Conservation (phyloP, 2,888 invertebrate species). For the Drymonia ruficornis region DNA sequence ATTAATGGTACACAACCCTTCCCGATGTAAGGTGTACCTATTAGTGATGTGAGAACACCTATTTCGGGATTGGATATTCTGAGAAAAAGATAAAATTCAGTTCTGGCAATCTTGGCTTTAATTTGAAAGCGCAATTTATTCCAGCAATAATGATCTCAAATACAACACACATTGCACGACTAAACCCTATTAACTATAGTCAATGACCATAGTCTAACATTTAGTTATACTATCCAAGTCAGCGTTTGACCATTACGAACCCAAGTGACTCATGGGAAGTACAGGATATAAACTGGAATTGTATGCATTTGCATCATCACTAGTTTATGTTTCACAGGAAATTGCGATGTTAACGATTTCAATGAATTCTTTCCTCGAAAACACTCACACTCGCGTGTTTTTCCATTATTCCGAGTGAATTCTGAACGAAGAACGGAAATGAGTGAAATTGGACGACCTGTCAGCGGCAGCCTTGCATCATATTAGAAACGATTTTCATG, state of each 20-base stretch:
- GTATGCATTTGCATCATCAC: too few species aligned
- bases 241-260: too few species aligned
- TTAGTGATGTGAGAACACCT: slow-evolving; percentile 7
- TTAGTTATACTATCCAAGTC: too few species aligned
- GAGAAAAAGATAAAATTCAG: neutral
- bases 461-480: slow-evolving; percentile 14
- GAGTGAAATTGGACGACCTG: slow-evolving; percentile 11
- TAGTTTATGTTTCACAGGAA: neutral
- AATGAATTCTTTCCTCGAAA: slow-evolving; percentile 7
- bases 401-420: neutral
- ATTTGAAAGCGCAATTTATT: too few species aligned
- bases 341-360: slow-evolving; percentile 10
- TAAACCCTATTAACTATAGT: too few species aligned
- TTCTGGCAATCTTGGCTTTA: neutral
- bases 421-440: slow-evolving; percentile 5
- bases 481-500: slow-evolving; percentile 14
- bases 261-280: too few species aligned
- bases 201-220: too few species aligned
- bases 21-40: slow-evolving; percentile 16
- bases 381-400: neutral
- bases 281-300: too few species aligned
- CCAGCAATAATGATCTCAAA: too few species aligned
- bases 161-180: too few species aligned
- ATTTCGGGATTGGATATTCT: slow-evolving; percentile 10
- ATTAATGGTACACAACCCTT: slow-evolving; percentile 29